These are phyloP conservation scores for Laspeyria flexula DNA, from an alignment of 2,888 invertebrate species.

Conservation along the genomic window DNA sequence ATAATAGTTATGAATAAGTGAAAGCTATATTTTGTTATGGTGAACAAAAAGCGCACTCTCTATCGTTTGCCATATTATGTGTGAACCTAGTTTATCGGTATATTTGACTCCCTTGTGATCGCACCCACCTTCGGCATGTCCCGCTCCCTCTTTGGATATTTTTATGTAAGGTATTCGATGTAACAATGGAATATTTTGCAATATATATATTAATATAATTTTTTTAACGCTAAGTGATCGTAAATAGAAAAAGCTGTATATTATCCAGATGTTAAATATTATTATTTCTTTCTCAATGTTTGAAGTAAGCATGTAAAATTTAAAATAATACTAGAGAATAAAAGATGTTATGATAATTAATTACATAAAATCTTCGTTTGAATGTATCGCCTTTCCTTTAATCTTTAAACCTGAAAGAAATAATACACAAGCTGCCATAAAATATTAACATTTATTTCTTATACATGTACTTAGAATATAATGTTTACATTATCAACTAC, in stretches of 20 bases:
- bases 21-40: slow-evolving; percentile 82
- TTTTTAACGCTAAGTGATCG: slow-evolving; percentile 79
- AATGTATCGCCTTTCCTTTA: slow-evolving; percentile 66
- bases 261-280: slow-evolving; percentile 86
- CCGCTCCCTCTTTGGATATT: slow-evolving; percentile 50
- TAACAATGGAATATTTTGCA: slow-evolving; percentile 85
- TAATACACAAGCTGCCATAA: slow-evolving; percentile 34
- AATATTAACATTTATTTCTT: slow-evolving; percentile 62
- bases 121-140: slow-evolving; percentile 61
- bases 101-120: slow-evolving; percentile 49
- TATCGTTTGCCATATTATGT: slow-evolving; percentile 72
- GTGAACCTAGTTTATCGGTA: slow-evolving; percentile 51
- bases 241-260: slow-evolving; percentile 76
- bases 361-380: slow-evolving; percentile 83
- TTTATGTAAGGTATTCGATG: slow-evolving; percentile 65
- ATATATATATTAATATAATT: slow-evolving; percentile 71
- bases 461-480: slow-evolving; percentile 59
- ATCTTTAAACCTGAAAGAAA: slow-evolving; percentile 13
- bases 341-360: slow-evolving; percentile 86
- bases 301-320: slow-evolving; percentile 86
- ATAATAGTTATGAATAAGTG: slow-evolving; percentile 67
- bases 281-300: slow-evolving; percentile 85
- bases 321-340: slow-evolving; percentile 86
- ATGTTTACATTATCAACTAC: slow-evolving; percentile 42
- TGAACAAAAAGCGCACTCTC: slow-evolving; percentile 69